Conservation (phyloP, 92 coral and sea anemone genomes). For the Nematostella vectensis region DNA sequence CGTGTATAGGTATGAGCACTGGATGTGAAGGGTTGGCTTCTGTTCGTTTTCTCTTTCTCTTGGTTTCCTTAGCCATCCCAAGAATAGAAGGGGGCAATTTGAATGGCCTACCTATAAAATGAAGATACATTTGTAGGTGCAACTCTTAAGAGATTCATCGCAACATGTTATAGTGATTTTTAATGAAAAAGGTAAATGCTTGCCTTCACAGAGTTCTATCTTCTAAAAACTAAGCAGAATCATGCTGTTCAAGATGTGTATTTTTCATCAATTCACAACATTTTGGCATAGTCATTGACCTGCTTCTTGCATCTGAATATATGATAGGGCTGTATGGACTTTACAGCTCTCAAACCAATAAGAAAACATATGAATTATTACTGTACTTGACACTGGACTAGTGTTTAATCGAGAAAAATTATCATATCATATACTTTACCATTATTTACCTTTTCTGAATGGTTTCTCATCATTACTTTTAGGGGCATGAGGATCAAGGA, state of each 20-base stretch:
- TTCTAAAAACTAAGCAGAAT: not conserved
- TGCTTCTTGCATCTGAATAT: too few relatives aligned
- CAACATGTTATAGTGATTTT: too few relatives aligned
- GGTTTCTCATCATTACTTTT: slow-evolving; percentile 41
- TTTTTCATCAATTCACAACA: too few relatives aligned
- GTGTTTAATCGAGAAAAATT: too few relatives aligned
- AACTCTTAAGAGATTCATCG: not conserved
- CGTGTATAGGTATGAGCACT: slow-evolving; percentile 53
- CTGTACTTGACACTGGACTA: too few relatives aligned
- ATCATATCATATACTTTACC: too few relatives aligned
- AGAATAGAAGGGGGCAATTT: slow-evolving; percentile 57
- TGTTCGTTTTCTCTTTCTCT: slow-evolving; percentile 70
- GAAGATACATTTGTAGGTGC: not conserved
- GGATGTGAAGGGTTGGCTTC: slow-evolving; percentile 37
- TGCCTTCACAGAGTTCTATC: too few relatives aligned
- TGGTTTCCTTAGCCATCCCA: slow-evolving; percentile 26
- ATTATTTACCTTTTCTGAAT: slow-evolving; percentile 81
- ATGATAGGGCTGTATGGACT: too few relatives aligned
- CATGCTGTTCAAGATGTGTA: not conserved
- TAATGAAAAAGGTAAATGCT: too few relatives aligned
- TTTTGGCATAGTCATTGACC: too few relatives aligned
- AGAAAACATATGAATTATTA: too few relatives aligned
- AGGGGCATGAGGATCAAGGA: slow-evolving; percentile 79
- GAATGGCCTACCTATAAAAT: slow-evolving; percentile 73
- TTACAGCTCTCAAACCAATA: too few relatives aligned